Conservation (phyloP, 2,888 invertebrate genomes). For the Volucella inanis region DNA sequence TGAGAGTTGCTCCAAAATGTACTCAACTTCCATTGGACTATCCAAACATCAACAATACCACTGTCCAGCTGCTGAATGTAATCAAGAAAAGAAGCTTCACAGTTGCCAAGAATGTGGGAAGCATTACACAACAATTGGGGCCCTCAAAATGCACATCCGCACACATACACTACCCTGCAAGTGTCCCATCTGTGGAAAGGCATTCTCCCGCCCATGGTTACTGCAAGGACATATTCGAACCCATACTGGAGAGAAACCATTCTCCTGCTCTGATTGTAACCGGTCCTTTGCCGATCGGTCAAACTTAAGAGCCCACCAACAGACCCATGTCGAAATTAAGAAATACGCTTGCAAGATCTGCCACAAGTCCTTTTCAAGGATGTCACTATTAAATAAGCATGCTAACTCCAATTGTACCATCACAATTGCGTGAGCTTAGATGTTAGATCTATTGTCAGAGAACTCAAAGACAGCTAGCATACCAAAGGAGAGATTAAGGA, state of each 20-base stretch:
- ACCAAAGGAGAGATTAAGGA: constrained; percentile 55
- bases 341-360: constrained; percentile 82
- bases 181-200: constrained; percentile 82
- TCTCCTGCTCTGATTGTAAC: constrained; percentile 81
- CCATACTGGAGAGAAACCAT: constrained; percentile 82
- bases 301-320: constrained; percentile 82
- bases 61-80: constrained; percentile 92
- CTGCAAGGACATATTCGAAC: constrained; percentile 82
- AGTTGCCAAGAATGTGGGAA: constrained; percentile 82
- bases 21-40: constrained; percentile 97
- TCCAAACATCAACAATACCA: constrained; percentile 98
- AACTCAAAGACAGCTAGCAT: constrained; percentile 56
- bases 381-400: constrained; percentile 82
- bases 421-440: constrained; percentile 79
- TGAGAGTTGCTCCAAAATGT: constrained; percentile 95
- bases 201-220: constrained; percentile 82
- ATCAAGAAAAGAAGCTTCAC: constrained; percentile 91
- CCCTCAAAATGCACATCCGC: constrained; percentile 82
- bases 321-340: constrained; percentile 82
- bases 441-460: not conserved
- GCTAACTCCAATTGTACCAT: constrained; percentile 81
- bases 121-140: constrained; percentile 81
- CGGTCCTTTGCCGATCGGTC: constrained; percentile 83
- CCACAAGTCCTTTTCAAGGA: constrained; percentile 82
- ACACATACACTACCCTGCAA: constrained; percentile 82